Evolutionary conservation across 1,140 invertebrate genomes (phyloP).

Genomic region (Cyphomyrmex costatus): DNA sequence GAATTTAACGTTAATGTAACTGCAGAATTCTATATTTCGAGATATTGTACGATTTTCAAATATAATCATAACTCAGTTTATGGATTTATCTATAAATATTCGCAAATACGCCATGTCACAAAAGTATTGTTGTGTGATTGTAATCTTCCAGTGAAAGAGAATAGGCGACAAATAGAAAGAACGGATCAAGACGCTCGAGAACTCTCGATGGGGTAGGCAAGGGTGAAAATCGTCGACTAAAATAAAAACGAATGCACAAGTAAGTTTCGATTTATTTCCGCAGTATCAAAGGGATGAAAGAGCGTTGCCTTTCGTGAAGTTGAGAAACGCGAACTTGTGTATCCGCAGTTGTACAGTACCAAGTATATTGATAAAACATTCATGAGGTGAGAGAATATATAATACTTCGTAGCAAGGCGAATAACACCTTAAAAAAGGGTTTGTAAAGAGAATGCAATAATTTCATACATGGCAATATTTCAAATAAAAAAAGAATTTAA

Average conservation of each 20-base stretch:
- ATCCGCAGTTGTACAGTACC: slow-evolving; percentile 36
- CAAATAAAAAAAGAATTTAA: background rate
- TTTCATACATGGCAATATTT: background rate
- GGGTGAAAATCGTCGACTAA: slow-evolving; percentile 65
- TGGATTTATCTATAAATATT: slow-evolving; percentile 18
- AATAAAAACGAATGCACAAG: slow-evolving; percentile 67
- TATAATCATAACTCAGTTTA: background rate
- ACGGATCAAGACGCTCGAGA: slow-evolving; percentile 67
- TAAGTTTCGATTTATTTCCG: slow-evolving; percentile 66
- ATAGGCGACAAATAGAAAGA: slow-evolving; percentile 45
- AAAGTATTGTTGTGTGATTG: slow-evolving; percentile 59
- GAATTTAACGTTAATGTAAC: background rate
- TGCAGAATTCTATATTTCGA: background rate
- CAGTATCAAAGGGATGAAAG: slow-evolving; percentile 61
- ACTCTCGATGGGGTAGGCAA: slow-evolving; percentile 44
- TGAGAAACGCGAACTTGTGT: slow-evolving; percentile 29
- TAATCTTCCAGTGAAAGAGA: slow-evolving; percentile 48
- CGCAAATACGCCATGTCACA: slow-evolving; percentile 1
- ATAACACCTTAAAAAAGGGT: background rate
- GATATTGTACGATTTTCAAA: background rate
- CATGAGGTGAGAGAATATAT: slow-evolving; percentile 12
- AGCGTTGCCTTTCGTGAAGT: slow-evolving; percentile 2
- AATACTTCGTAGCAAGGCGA: background rate
- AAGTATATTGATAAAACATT: slow-evolving; percentile 32
- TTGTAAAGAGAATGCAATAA: slow-evolving; percentile 16